Base-by-base conservation (phyloP, 2,888 invertebrate genomes). In the Andrena flavipes region DNA sequence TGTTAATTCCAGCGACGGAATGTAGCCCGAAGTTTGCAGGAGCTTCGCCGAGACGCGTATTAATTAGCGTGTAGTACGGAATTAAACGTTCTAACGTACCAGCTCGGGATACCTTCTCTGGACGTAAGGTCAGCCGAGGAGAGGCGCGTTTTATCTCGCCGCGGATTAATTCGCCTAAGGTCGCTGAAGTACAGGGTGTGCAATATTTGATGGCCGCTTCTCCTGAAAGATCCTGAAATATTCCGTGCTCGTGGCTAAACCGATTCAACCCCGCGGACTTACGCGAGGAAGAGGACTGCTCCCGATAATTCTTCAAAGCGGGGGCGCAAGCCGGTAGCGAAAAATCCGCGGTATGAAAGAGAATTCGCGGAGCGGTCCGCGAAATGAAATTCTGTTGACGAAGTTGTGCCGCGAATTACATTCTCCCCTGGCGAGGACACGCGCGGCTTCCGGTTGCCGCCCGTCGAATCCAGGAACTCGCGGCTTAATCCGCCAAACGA, bases 371-470 rank as follows among this genome's bases (percentile, higher is more conserved):
- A 60, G 71, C 16, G 54, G 33, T 72, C 67, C 42, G 49, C 68
- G 71, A 59, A 71, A 70, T 79, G 79, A 70, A 75, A 82, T 79
- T 82, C 71, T 35, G 67, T 59, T 48, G 70, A 75, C 64, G 79
- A 70, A 26, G 42, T 54, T 29, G 64, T 60, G 64, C 51, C 56
- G 64, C 76, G 77, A 77, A 77, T 81, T 73, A 51, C 68, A 10
- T 48, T 54, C 42, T 42, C 42, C 42, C 42, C 51, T 56, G 20
- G 35, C 10, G 63, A 48, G 33, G 5, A 16, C 35, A 10, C 54
- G 10, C 48, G 63, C 42, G 3, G n/a, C n/a, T 63, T 67, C 59
- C 20, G 30, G 42, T 42, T 30, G 20, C 60, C 26, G 33, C 8
- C 35, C 23, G n/a, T 10, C 42, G 35, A 20, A 60, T 10, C 23